Evolutionary conservation across 2,888 invertebrate species (phyloP), one percentile per base, ranked within the genome.

Genomic region (Stomorhina lunata): DNA sequence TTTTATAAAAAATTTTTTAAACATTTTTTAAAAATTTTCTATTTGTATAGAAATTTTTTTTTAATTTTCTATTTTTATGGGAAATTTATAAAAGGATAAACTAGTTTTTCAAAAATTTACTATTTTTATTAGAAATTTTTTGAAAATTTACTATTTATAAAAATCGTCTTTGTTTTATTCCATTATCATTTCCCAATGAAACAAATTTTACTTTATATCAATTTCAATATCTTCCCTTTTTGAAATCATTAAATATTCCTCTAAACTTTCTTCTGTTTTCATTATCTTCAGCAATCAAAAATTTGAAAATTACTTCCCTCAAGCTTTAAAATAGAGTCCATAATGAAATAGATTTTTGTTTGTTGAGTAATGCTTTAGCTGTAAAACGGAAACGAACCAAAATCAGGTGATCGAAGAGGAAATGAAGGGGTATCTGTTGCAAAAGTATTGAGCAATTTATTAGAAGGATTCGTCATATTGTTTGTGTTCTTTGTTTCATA

Each of bases 371-470:
- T 40, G 48, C 20, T 34, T 27, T n/a, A n/a, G 25, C 12, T 12
- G 37, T 17, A 50, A n/a, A 43, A 72, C n/a, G 7, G 5, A 45
- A 22, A 45, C 7, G 22, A 0, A 17, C 3, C 7, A 45, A 7
- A 20, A 32, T 10, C 3, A 27, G 7, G n/a, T 10, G 48, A n/a
- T n/a, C n/a, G n/a, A n/a, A n/a, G 15, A 59, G 37, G 7, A 29
- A 25, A 1, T 2, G 15, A 22, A 22, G 40, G 37, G 15, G 5
- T 2, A 43, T 15, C 4, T 4, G 10, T 9, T 34, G 17, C n/a
- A 50, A 43, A 40, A 20, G 27, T 25, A 75, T 75, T 75, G 22
- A 32, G 1, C 65, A 75, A 75, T 75, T 75, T 55, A 75, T 75
- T 66, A 66, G 20, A 45, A 45, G 25, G 45, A 45, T 57, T 57